Evolutionary conservation across 2,888 invertebrate species (phyloP), one percentile per base, ranked within the genome.

Genomic region (Agrotis puta): DNA sequence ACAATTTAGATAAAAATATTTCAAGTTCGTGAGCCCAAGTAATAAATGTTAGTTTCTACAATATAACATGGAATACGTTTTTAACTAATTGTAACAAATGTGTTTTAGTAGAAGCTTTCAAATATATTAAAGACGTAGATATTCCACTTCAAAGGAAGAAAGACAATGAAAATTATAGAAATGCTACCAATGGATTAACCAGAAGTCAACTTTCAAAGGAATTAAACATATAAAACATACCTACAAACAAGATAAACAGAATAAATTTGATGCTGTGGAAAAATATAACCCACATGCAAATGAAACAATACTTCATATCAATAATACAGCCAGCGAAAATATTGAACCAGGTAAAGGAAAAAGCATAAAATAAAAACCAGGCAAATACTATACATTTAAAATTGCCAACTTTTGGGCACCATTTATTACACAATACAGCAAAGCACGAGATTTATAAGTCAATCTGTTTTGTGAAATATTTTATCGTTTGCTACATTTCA

Each of bases 401-500:
- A 64, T 77, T 64, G 62, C 45, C 33, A 76, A 72, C 43, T 72
- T 39, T 67, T 59, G 4, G 56, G 48, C 39, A 24, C 57, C 72
- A 77, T 79, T 77, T 68, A 77, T 81, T 71, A 62, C 58, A 51
- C 64, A 67, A 27, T 24, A 68, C 54, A 59, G 64, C 62, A 76
- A 64, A 71, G 51, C 74, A 66, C 27, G 68, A 80, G 85, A 83
- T 85, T 83, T 83, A 82, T 83, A 82, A 85, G 83, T 85, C 85
- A 83, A 83, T 83, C 83, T 77, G 61, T 82, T 80, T 77, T 69
- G 69, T 82, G 67, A 85, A 77, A 85, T 85, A 85, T 80, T 82
- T 84, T 82, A 83, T 79, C 70, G 85, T 75, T 76, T 58, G 70
- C 63, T 73, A 73, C 79, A 82, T 73, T 80, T 78, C 66, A 43